A percentile compares a stretch with the other conserved stretches of the same genome.
Evolutionary conservation across 2,888 invertebrate genomes (phyloP).

Genomic region (Standfussiana lucernea): DNA sequence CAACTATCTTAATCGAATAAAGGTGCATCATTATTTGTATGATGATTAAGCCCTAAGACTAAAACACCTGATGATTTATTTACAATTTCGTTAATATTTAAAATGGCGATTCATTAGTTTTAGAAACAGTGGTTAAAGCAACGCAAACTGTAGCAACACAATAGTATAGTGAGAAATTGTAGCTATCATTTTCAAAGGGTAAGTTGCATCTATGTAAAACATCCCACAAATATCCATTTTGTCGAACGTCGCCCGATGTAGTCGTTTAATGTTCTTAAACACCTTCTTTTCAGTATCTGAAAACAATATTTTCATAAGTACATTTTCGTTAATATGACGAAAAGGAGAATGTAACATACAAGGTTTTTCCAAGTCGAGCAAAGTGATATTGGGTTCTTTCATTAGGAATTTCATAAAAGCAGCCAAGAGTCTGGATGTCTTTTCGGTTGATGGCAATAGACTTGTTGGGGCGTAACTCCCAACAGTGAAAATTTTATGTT

Average conservation of each 20-base stretch:
- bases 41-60: too few relatives aligned
- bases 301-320: not conserved
- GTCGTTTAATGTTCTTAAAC: conserved; percentile 20
- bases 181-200: not conserved
- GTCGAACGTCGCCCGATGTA: conserved; percentile 21
- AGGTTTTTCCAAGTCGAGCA: not conserved
- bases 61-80: not conserved
- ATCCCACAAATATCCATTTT: conserved; percentile 17
- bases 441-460: not conserved
- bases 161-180: conserved; percentile 9
- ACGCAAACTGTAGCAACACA: conserved; percentile 20
- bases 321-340: not conserved
- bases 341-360: not conserved
- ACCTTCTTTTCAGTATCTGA: conserved; percentile 23
- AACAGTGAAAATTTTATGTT: too few relatives aligned
- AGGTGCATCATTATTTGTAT: too few relatives aligned
- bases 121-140: not conserved
- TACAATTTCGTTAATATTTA: not conserved
- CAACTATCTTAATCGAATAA: too few relatives aligned
- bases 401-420: not conserved
- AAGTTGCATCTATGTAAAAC: conserved; percentile 27
- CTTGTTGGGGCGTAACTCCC: too few relatives aligned
- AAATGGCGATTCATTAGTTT: not conserved
- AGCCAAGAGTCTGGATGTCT: too few relatives aligned
- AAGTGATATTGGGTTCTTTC: not conserved